phyloP scores from a whole-genome alignment of 2,797 vertebrate species.

The Odontamblyopus lacepedii region DNA sequence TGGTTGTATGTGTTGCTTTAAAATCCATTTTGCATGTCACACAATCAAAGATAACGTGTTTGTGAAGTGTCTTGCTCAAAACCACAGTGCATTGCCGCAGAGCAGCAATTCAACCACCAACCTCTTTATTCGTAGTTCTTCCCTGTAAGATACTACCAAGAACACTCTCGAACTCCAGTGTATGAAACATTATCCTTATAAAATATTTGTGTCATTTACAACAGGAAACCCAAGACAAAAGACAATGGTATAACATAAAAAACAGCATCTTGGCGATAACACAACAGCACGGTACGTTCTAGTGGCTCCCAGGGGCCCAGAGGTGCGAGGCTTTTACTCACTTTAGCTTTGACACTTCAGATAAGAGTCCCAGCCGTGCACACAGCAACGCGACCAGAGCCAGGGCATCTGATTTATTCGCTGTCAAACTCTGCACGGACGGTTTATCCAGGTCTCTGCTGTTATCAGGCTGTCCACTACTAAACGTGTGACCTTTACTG shows the following conservation, averaged over 20 bases:
- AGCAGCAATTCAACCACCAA: no score
- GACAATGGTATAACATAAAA: conserved; percentile 7
- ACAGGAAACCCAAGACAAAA: conserved; percentile 10
- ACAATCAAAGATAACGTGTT: no score
- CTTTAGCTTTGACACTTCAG: conserved; percentile 53
- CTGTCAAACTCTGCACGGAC: conserved; percentile 47
- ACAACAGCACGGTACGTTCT: conserved; percentile 28
- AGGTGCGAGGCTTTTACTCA: conserved; percentile 44
- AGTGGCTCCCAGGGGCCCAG: conserved; percentile 14
- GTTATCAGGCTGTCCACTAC: conserved; percentile 55
- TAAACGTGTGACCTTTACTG: conserved; percentile 66
- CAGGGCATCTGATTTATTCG: conserved; percentile 65
- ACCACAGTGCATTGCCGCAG: no score
- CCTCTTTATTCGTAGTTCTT: neutral
- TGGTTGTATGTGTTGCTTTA: no score
- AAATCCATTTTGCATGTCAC: no score
- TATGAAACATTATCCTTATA: conserved; percentile 11
- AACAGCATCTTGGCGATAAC: conserved; percentile 47
- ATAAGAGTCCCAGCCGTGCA: conserved; percentile 58
- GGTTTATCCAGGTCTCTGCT: conserved; percentile 63
- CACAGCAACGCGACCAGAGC: conserved; percentile 35
- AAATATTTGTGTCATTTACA: conserved; percentile 1
- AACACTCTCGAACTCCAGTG: neutral
- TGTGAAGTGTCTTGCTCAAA: no score
- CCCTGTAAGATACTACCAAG: neutral